Conservation (phyloP, 37 sponge, comb jelly and placozoan genomes). For the Cladorhizidae sp. region DNA sequence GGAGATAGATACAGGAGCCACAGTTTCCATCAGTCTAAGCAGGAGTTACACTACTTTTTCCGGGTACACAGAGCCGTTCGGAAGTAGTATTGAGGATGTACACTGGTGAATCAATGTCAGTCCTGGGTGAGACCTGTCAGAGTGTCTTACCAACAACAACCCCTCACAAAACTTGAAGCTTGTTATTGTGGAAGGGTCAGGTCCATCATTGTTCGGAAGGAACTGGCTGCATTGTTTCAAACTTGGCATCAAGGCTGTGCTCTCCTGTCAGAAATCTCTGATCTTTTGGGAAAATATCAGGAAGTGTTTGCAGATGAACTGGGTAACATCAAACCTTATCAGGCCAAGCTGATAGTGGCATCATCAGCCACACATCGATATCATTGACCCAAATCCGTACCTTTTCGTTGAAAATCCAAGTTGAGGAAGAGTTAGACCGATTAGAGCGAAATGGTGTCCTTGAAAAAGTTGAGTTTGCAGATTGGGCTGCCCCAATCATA, state of each 20-base stretch:
- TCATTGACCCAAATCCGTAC: no score
- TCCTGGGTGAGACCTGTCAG: neutral
- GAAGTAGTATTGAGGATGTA: neutral
- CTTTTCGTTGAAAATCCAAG: no score
- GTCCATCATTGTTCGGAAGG: slow-evolving; percentile 2
- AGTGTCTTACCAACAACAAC: neutral
- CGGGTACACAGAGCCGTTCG: neutral
- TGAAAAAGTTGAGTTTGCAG: no score
- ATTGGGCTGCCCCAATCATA: slow-evolving; percentile 65
- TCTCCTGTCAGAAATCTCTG: no score
- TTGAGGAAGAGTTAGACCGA: no score
- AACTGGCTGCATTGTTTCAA: slow-evolving; percentile 1
- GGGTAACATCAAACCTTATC: no score
- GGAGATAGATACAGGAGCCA: slow-evolving; percentile 22
- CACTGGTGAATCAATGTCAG: neutral
- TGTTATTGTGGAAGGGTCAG: slow-evolving; percentile 7
- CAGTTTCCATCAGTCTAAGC: neutral
- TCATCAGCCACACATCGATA: no score
- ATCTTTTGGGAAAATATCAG: no score
- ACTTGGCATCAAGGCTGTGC: slow-evolving; percentile 6
- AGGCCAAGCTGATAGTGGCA: no score
- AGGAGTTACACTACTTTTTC: neutral
- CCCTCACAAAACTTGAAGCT: neutral
- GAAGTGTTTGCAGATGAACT: no score
- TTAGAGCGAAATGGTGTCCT: no score